Evolutionary conservation across 1,140 invertebrate species (phyloP), one percentile per base, ranked within the genome.

Genomic region (Drosophila pruinosa): DNA sequence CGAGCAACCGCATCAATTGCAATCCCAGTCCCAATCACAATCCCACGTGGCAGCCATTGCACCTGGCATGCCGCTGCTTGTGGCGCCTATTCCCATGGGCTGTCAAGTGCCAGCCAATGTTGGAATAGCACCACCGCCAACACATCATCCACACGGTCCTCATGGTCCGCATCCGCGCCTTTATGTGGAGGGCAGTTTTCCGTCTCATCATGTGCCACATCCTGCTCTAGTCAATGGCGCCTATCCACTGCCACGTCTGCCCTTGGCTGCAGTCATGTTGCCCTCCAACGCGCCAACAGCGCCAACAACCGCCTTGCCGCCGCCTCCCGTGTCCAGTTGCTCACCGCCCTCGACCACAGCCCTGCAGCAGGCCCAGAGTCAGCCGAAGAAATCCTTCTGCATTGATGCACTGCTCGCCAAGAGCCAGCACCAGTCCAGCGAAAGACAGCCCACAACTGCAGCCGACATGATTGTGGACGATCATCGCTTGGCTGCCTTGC

Each of bases 341-440:
- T 59, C 68, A 28, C 62, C 65, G 2, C 54, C 71, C 6, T 24
- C 72, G 3, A 47, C 64, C n/a, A 65, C 72, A 28, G 57, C 78
- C 21, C 62, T 62, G 26, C 64, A 61, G 34, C 54, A 81, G 14
- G 31, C 80, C 24, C 80, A 80, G 31, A 85, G 80, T 38, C 89
- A 90, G 43, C 90, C 90, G 5, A 94, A 93, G 53, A 93, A 93
- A 6, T 95, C 94, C 0, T 95, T 95, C 76, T 95, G 94, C 76
- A 95, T 95, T 53, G 94, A 95, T 48, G 94, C 94, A 0, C 82
- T 95, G n/a, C 76, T 95, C 8, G 94, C 91, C 21, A 91, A 91
- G 65, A 91, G 71, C 38, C 90, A 72, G 48, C 64, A 78, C 36
- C 72, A 65, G 26, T 12, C 68, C 19, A 63, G 52, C n/a, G 76